phyloP scores from a whole-genome alignment of 1,140 invertebrate genomes.

The Limonius californicus region DNA sequence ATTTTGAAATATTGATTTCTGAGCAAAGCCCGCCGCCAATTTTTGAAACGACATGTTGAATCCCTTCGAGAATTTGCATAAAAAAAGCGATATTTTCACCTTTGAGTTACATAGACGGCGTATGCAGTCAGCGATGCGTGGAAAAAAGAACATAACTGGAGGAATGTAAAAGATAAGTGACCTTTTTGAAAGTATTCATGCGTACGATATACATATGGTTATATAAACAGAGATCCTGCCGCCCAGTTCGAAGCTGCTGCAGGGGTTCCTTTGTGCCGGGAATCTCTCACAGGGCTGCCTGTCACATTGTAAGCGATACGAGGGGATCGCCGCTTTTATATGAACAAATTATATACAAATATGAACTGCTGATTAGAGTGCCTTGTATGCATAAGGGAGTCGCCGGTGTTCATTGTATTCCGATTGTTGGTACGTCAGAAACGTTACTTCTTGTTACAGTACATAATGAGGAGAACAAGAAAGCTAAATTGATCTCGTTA shows the following conservation, averaged over 20 bases:
- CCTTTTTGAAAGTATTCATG: slow-evolving; percentile 46
- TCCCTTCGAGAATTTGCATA: too few species aligned
- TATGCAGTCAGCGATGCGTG: neutral
- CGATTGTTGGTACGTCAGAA: too few species aligned
- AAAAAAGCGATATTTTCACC: too few species aligned
- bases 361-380: slow-evolving; percentile 45
- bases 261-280: slow-evolving; percentile 6
- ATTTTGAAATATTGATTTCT: too few species aligned
- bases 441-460: too few species aligned
- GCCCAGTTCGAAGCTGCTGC: slow-evolving; percentile 8
- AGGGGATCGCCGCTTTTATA: slow-evolving; percentile 43
- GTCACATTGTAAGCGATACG: slow-evolving; percentile 45
- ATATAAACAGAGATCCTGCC: slow-evolving; percentile 34
- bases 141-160: slow-evolving; percentile 28
- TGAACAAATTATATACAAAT: slow-evolving; percentile 49
- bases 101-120: too few species aligned
- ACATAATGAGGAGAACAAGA: too few species aligned
- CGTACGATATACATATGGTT: slow-evolving; percentile 46
- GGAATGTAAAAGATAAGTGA: slow-evolving; percentile 40
- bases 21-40: too few species aligned
- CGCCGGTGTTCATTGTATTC: neutral
- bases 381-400: slow-evolving; percentile 12
- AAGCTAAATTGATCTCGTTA: too few species aligned
- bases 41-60: too few species aligned
- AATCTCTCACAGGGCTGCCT: slow-evolving; percentile 27